These are phyloP conservation scores for Misgurnus mizolepis DNA, from an alignment of 2,113 vertebrate species.

Conservation along the genomic window DNA sequence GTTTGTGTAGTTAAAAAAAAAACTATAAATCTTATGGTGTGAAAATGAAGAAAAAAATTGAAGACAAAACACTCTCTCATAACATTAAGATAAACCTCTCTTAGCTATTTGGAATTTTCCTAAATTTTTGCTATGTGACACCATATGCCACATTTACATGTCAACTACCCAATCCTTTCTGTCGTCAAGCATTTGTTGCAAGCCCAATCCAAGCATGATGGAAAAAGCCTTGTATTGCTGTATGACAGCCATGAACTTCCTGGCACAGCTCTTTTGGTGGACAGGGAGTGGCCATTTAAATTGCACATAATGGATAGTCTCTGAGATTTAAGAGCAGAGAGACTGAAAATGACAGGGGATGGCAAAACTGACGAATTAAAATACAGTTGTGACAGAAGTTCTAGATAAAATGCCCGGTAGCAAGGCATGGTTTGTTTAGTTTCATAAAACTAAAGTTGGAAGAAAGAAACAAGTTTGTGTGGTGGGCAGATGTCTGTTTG, in stretches of 20 bases:
- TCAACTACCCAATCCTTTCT: not conserved
- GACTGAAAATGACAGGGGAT: constrained; percentile 21
- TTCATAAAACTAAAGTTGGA: constrained; percentile 49
- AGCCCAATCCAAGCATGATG: not conserved
- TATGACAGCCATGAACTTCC: constrained; percentile 59
- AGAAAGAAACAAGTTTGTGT: constrained; percentile 44
- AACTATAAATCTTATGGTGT: too few species aligned
- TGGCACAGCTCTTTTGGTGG: constrained; percentile 55
- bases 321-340: constrained; percentile 19
- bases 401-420: not conserved
- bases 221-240: constrained; percentile 51
- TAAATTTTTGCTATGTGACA: too few species aligned
- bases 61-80: too few species aligned
- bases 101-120: too few species aligned
- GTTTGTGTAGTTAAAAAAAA: too few species aligned
- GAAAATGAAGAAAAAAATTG: too few species aligned
- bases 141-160: too few species aligned
- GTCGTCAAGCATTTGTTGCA: constrained; percentile 31
- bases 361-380: constrained; percentile 27
- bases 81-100: too few species aligned
- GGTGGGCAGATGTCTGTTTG: constrained; percentile 60
- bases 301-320: constrained; percentile 62
- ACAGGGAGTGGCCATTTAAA: constrained; percentile 62
- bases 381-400: constrained; percentile 38
- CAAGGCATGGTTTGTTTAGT: not conserved